These are phyloP conservation scores for Rotaria macrura DNA, from an alignment of 2,888 invertebrate species.

Conservation along the genomic window DNA sequence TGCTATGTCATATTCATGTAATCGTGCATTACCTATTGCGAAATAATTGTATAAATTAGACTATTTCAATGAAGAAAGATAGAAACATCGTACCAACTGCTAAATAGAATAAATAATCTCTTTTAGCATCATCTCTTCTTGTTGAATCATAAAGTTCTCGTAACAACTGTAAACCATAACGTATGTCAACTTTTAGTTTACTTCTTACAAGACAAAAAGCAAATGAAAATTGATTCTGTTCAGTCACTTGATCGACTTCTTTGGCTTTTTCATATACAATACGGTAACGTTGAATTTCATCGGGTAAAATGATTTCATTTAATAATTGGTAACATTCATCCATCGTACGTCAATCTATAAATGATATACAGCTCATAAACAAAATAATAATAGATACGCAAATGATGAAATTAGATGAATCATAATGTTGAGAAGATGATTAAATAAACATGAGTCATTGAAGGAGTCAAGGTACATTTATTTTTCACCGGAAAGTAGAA, in stretches of 20 bases:
- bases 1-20: slow-evolving; percentile 69
- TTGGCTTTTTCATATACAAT: slow-evolving; percentile 61
- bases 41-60: not conserved
- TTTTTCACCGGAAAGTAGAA: not conserved
- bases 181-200: slow-evolving; percentile 64
- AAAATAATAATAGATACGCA: too few relatives aligned
- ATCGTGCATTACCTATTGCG: not conserved
- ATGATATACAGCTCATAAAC: too few relatives aligned
- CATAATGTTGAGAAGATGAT: not conserved
- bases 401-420: not conserved
- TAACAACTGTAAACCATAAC: slow-evolving; percentile 72
- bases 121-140: slow-evolving; percentile 65
- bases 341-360: not conserved
- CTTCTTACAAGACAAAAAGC: slow-evolving; percentile 77
- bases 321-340: not conserved
- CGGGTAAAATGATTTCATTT: not conserved
- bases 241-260: slow-evolving; percentile 60
- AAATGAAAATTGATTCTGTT: slow-evolving; percentile 83
- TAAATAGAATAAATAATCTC: slow-evolving; percentile 88
- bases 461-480: not conserved
- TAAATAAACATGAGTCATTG: not conserved
- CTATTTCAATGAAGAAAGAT: too few relatives aligned
- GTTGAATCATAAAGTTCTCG: slow-evolving; percentile 49
- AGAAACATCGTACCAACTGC: slow-evolving; percentile 61
- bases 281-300: slow-evolving; percentile 39